These are phyloP conservation scores for Camptogramma bilineatum DNA, from an alignment of 2,888 invertebrate species.

Conservation along the genomic window DNA sequence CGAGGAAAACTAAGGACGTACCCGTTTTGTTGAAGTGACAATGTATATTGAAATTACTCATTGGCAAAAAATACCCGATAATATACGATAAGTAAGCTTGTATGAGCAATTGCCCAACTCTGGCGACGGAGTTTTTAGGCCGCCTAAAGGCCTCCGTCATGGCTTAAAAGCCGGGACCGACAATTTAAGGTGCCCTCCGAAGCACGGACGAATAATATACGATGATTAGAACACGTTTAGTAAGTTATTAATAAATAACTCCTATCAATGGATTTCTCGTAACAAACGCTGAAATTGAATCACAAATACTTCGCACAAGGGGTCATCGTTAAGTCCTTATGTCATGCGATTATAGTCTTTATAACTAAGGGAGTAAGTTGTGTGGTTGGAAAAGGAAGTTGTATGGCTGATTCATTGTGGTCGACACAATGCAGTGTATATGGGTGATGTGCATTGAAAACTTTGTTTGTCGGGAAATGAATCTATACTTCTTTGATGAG, in stretches of 20 bases:
- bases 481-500: too few relatives aligned
- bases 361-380: neutral
- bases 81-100: too few relatives aligned
- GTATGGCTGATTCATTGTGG: conserved; percentile 13
- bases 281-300: conserved; percentile 6
- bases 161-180: too few relatives aligned
- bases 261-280: neutral
- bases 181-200: too few relatives aligned
- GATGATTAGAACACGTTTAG: too few relatives aligned
- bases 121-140: too few relatives aligned
- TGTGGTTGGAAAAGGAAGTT: neutral
- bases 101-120: too few relatives aligned
- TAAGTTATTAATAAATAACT: neutral
- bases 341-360: neutral
- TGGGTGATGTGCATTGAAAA: neutral
- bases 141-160: too few relatives aligned
- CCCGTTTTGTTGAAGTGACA: neutral
- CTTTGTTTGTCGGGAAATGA: neutral
- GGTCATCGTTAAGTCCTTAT: conserved; percentile 12
- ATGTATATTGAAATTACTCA: neutral
- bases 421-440: neutral
- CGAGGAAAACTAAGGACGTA: conserved; percentile 13
- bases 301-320: neutral
- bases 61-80: neutral
- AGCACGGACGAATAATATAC: too few relatives aligned